Evolutionary conservation across 2,113 vertebrate genomes (phyloP).

Genomic region (Melanotaenia duboulayi): DNA sequence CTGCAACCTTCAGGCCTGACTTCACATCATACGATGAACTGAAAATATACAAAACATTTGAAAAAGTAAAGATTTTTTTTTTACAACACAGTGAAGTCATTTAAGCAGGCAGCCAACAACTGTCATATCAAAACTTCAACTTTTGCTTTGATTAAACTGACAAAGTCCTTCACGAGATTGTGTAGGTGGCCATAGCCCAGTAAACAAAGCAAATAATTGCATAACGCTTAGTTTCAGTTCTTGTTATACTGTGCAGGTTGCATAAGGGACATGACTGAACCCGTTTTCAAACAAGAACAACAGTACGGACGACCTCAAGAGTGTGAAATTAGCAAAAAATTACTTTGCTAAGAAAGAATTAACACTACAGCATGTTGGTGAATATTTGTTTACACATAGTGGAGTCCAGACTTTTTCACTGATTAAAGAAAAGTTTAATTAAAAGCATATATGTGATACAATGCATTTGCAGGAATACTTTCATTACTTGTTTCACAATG

Average conservation of each 20-base stretch:
- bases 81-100: not conserved
- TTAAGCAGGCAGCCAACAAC: not conserved
- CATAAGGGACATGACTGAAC: constrained; percentile 39
- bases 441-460: no score
- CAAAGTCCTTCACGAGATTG: constrained; percentile 24
- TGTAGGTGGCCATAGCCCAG: constrained; percentile 18
- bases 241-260: constrained; percentile 28
- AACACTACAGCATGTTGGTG: not conserved
- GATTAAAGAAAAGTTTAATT: no score
- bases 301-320: not conserved
- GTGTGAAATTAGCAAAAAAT: constrained; percentile 29
- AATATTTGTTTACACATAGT: not conserved
- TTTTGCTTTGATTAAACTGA: constrained; percentile 8
- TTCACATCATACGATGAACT: constrained; percentile 92
- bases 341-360: not conserved
- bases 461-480: no score
- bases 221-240: constrained; percentile 48
- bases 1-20: constrained; percentile 87
- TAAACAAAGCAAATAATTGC: constrained; percentile 50
- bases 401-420: not conserved
- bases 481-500: no score
- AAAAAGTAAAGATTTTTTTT: not conserved
- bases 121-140: constrained; percentile 7
- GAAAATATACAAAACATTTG: constrained; percentile 15
- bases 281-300: constrained; percentile 5